A percentile compares a stretch with the other conserved stretches of the same genome.
phyloP scores from a whole-genome alignment of 2,888 invertebrate species.

The Phragmatobia fuliginosa region DNA sequence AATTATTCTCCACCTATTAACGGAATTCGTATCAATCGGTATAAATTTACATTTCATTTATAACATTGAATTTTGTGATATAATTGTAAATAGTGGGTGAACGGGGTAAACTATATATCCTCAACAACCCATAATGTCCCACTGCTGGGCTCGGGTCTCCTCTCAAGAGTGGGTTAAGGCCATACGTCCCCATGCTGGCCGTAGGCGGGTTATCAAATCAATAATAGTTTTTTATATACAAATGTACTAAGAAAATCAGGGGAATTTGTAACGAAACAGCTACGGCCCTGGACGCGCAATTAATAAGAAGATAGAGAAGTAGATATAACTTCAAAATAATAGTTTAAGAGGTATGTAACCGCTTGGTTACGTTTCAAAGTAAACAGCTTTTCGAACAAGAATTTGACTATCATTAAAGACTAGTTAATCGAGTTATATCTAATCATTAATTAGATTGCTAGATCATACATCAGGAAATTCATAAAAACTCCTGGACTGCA shows the following conservation, averaged over 20 bases:
- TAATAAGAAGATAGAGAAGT: not conserved
- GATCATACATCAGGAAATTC: not conserved
- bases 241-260: not conserved
- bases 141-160: too few species aligned
- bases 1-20: constrained; percentile 44
- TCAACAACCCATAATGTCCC: too few species aligned
- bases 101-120: constrained; percentile 4
- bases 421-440: not conserved
- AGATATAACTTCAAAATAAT: too few species aligned
- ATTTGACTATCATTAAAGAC: not conserved
- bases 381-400: not conserved
- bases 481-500: constrained; percentile 56
- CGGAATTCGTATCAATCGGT: constrained; percentile 44
- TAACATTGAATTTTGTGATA: constrained; percentile 24
- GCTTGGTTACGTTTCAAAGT: too few species aligned
- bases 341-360: too few species aligned
- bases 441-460: not conserved
- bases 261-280: not conserved
- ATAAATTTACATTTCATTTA: constrained; percentile 47
- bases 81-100: constrained; percentile 12
- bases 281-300: not conserved
- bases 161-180: too few species aligned
- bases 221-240: not conserved
- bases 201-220: too few species aligned
- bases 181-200: too few species aligned